Conservation (phyloP, 2,113 vertebrate species). For the Sorex araneus region DNA sequence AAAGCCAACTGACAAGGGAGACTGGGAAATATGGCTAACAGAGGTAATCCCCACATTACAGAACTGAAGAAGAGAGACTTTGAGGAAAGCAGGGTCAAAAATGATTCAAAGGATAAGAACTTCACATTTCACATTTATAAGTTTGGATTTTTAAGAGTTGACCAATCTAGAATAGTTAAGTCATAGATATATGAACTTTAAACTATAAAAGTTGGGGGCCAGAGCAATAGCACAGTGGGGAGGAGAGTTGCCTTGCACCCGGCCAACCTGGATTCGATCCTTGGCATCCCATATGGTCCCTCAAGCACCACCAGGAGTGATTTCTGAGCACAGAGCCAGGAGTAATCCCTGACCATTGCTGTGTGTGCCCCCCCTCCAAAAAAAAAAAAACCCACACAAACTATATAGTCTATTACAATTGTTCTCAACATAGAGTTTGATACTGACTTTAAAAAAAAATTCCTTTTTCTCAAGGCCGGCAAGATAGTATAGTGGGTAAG, state of each 20-base stretch:
- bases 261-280: too few species aligned
- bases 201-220: slow-evolving; percentile 41
- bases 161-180: slow-evolving; percentile 36
- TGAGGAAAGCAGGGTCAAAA: slow-evolving; percentile 2
- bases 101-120: background rate
- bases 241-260: too few species aligned
- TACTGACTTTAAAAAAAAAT: background rate
- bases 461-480: too few species aligned
- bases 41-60: background rate
- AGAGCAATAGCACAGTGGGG: too few species aligned
- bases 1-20: background rate
- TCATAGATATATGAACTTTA: background rate
- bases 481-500: too few species aligned
- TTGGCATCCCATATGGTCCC: too few species aligned
- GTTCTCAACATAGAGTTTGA: slow-evolving; percentile 42
- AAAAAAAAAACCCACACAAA: too few species aligned
- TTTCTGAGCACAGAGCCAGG: too few species aligned
- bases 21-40: background rate
- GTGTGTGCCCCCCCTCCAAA: too few species aligned
- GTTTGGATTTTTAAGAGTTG: slow-evolving; percentile 25
- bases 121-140: background rate
- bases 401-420: background rate
- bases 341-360: too few species aligned
- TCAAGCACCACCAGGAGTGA: too few species aligned
- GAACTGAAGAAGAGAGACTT: background rate